These are phyloP conservation scores for Lydus trimaculatus DNA, from an alignment of 2,888 invertebrate genomes.

Conservation along the genomic window DNA sequence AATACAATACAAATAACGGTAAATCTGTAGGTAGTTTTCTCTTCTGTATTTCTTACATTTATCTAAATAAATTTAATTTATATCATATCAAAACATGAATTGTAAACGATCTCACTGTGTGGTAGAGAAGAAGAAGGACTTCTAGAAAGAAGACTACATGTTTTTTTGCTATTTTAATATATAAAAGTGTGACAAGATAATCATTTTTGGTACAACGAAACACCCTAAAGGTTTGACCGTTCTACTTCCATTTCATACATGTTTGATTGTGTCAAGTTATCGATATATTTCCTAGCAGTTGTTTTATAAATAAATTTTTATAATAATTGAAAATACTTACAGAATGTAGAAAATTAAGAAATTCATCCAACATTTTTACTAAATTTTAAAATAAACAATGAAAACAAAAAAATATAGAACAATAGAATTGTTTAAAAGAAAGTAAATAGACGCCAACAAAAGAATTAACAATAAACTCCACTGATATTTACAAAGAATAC, in stretches of 20 bases:
- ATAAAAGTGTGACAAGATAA: constrained; percentile 29
- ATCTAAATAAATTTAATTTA: no score
- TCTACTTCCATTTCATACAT: constrained; percentile 29
- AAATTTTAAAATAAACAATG: not conserved
- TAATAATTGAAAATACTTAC: not conserved
- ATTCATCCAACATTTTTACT: not conserved
- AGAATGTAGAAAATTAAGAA: constrained; percentile 5
- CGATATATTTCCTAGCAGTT: constrained; percentile 11
- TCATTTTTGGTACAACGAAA: constrained; percentile 19
- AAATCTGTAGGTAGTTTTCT: not conserved
- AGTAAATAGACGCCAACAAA: not conserved
- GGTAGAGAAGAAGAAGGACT: not conserved
- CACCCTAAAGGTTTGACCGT: constrained; percentile 31
- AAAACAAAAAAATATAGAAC: not conserved
- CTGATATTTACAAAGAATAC: not conserved
- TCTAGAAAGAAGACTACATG: no score
- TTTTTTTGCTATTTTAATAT: not conserved
- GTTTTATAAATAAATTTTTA: constrained; percentile 13
- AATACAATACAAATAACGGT: not conserved
- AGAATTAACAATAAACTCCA: no score
- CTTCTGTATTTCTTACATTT: no score
- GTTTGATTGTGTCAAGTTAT: constrained; percentile 5
- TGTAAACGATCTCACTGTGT: not conserved
- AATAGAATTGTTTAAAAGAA: not conserved
- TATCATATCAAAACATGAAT: not conserved